Base-by-base conservation (phyloP, 1,140 invertebrate species). In the Polyergus mexicanus region DNA sequence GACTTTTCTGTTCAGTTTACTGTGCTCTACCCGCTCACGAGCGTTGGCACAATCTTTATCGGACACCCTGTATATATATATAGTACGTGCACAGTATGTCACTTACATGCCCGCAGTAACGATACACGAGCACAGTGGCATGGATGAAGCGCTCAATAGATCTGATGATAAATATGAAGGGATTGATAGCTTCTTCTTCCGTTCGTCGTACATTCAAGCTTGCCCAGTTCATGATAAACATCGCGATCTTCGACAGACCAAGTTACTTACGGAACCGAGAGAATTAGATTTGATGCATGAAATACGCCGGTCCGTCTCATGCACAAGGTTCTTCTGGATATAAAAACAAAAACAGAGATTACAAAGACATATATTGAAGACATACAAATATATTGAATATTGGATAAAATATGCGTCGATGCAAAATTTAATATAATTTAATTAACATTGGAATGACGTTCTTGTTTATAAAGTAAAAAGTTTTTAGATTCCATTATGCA, bases 171-270 rank as follows among this genome's bases (percentile, higher is more conserved):
- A 58, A 77, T 77, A 89, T 75, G 68, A 90, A 86, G 71, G 76
- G 86, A 90, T 65, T 63, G 86, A 91, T 72, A 89, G 72, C 38
- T 58, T 69, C 58, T 90, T 87, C 68, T 90, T 83, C 77, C 38
- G 86, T 68, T 47, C 83, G 65, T 74, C 80, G 25, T 92, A 89
- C 80, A 89, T 92, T 92, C 91, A 92, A 94, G 90, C 91, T 89
- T 94, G 91, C 89, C 92, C 91, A 91, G 78, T 92, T 83, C 91
- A 93, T 80, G 92, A 94, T 66, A 92, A 71, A 90, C 93, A 94
- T 89, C 90, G 93, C 69, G 88, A 85, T 92, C 91, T 94, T 81
- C 90, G 80, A 80, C 91, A 94, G 88, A 91, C 90, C 78, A 94
- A 93, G 93, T 91, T 93, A 94, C 91, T 94, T 93, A 93, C 85